Base-by-base conservation (phyloP, 2,797 vertebrate genomes). In the Passerculus sandwichensis region DNA sequence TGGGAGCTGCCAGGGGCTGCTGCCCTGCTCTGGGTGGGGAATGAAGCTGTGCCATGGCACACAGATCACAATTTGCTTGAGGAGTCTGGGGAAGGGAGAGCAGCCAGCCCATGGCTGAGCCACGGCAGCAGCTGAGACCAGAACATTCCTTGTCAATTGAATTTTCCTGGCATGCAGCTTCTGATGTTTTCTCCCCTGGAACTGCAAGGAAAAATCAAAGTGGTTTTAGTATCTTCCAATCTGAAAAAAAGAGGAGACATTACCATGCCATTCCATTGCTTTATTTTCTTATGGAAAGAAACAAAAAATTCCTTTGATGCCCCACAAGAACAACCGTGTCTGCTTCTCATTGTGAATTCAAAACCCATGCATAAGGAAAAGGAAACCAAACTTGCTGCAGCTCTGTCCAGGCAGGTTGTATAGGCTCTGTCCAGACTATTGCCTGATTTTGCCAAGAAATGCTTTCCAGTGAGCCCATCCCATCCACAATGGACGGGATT, bases 81-180 rank as follows among this genome's bases (percentile, higher is more conserved):
- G 65, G 54, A 81, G 23, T 44, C 15, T 21, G 27, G 51, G n/a
- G 48, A 89, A 60, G 51, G 18, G 62, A 30, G 51, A 90, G 42
- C 38, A 88, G 56, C 60, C 9, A 18, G 60, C 21, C 70, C 54
- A 42, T 56, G 71, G 77, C 18, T 89, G 73, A 91, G 71, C 60
- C 86, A 15, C 67, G 83, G 72, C 3, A 19, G 81, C 90, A 95
- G 86, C 92, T 93, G 84, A 54, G 67, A 45, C 44, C 25, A 80
- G 92, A 71, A 44, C 84, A 85, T 91, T 95, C 92, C 57, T 94
- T 80, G 47, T 67, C 61, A 74, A 72, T 74, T 87, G 67, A 61
- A 85, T 80, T 94, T 95, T 95, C 86, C 91, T 95, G 91, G 78
- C 74, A 77, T 74, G 84, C 71, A 91, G 25, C 53, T 90, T 89